Conservation (phyloP, 2,113 vertebrate genomes). For the Misgurnus mizolepis region DNA sequence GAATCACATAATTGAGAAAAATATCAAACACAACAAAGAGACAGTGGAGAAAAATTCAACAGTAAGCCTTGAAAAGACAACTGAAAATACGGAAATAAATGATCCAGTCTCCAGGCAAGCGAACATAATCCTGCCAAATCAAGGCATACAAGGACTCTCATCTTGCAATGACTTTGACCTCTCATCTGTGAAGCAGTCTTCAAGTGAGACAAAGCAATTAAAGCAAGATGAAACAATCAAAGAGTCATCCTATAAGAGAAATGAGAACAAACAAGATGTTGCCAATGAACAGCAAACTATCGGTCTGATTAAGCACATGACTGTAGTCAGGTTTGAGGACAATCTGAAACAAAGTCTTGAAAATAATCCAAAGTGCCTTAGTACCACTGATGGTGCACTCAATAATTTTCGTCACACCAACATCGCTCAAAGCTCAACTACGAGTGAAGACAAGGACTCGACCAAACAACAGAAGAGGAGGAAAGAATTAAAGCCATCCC, state of each 20-base stretch:
- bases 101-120: conserved; percentile 48
- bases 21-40: conserved; percentile 30
- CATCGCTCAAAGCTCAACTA: conserved; percentile 47
- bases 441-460: conserved; percentile 67
- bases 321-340: conserved; percentile 54
- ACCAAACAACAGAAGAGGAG: conserved; percentile 76
- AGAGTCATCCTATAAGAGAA: conserved; percentile 42
- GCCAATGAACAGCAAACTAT: conserved; percentile 58
- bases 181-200: conserved; percentile 54
- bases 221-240: conserved; percentile 59
- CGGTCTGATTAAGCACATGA: conserved; percentile 67
- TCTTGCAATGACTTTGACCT: conserved; percentile 26
- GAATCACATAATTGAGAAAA: conserved; percentile 44
- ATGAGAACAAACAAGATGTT: conserved; percentile 60
- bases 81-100: conserved; percentile 42
- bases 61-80: conserved; percentile 43
- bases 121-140: conserved; percentile 56
- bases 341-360: conserved; percentile 60
- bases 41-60: conserved; percentile 34
- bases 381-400: conserved; percentile 62
- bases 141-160: conserved; percentile 53
- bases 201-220: conserved; percentile 54
- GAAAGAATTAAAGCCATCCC: conserved; percentile 78
- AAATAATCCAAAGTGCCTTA: conserved; percentile 54
- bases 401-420: conserved; percentile 54